These are phyloP conservation scores for Ctenomys sociabilis DNA, from an alignment of 2,113 vertebrate genomes.

Conservation along the genomic window DNA sequence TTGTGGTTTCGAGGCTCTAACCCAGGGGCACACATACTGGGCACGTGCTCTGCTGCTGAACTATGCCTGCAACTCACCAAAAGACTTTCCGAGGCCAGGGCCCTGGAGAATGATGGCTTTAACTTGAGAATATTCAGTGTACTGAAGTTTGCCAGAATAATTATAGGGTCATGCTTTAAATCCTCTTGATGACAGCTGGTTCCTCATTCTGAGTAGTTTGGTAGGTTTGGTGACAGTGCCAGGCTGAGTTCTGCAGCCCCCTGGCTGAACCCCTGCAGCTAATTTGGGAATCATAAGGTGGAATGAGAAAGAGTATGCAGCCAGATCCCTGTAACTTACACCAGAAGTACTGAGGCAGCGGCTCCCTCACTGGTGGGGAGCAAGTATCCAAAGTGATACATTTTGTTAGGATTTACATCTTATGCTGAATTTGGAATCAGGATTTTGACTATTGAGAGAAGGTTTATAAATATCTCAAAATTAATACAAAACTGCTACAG, in stretches of 20 bases:
- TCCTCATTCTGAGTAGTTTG: neutral
- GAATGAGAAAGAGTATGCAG: neutral
- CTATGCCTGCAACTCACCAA: too few relatives aligned
- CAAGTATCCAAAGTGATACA: neutral
- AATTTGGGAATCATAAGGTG: neutral
- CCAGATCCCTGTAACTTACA: neutral
- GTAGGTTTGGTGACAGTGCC: neutral
- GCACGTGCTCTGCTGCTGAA: neutral
- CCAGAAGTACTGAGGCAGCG: neutral
- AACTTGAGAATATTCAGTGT: neutral
- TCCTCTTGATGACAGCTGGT: neutral
- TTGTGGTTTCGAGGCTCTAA: neutral
- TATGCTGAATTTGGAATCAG: slow-evolving; percentile 29
- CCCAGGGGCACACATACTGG: neutral
- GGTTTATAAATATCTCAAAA: slow-evolving; percentile 17
- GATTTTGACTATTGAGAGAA: slow-evolving; percentile 27
- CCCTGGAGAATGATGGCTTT: neutral
- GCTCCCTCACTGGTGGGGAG: neutral
- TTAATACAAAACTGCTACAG: slow-evolving; percentile 15
- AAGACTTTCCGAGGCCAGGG: neutral
- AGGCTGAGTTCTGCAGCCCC: neutral
- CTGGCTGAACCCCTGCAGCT: neutral
- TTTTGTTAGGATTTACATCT: neutral
- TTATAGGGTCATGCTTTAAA: slow-evolving; percentile 21
- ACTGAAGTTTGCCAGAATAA: slow-evolving; percentile 26